Evolutionary conservation across 1,140 invertebrate species (phyloP).

Genomic region (Aphelinus certus): DNA sequence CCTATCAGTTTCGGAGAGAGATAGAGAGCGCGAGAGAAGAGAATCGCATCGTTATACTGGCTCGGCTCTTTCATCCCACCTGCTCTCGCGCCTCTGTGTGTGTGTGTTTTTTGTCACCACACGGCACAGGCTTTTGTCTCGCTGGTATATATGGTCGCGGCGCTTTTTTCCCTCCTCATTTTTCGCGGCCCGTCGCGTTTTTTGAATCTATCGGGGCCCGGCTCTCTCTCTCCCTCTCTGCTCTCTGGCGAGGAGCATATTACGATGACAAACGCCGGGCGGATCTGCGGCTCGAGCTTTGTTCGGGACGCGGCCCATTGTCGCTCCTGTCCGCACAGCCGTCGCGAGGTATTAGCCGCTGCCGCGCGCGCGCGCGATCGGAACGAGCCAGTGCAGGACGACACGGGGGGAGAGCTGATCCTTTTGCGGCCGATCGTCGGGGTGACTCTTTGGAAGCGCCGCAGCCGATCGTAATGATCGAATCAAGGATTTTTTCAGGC

Average conservation of each 20-base stretch:
- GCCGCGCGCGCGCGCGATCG: too few species aligned
- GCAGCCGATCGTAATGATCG: conserved; percentile 32
- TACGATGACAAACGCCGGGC: conserved; percentile 1
- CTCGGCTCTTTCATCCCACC: conserved; percentile 37
- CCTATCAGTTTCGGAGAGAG: conserved; percentile 21
- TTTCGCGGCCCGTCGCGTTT: conserved; percentile 40
- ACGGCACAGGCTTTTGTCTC: conserved; percentile 13
- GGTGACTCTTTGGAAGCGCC: conserved; percentile 15
- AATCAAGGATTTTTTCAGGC: conserved; percentile 29
- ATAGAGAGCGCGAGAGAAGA: not conserved
- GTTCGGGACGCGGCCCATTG: too few species aligned
- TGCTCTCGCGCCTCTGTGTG: conserved; percentile 23
- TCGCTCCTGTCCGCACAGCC: too few species aligned
- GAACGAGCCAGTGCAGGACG: too few species aligned
- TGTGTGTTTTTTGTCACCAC: conserved; percentile 36
- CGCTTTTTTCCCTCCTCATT: conserved; percentile 29
- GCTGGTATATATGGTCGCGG: not conserved
- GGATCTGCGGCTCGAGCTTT: not conserved
- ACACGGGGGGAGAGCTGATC: too few species aligned
- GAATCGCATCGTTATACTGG: conserved; percentile 10
- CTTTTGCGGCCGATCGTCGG: not conserved
- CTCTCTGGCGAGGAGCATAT: conserved; percentile 3
- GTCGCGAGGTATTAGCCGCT: too few species aligned
- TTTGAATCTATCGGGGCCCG: conserved; percentile 46
- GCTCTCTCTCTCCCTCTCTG: not conserved